These are phyloP conservation scores for Diaprepes abbreviatus DNA, from an alignment of 2,888 invertebrate genomes.

Conservation along the genomic window DNA sequence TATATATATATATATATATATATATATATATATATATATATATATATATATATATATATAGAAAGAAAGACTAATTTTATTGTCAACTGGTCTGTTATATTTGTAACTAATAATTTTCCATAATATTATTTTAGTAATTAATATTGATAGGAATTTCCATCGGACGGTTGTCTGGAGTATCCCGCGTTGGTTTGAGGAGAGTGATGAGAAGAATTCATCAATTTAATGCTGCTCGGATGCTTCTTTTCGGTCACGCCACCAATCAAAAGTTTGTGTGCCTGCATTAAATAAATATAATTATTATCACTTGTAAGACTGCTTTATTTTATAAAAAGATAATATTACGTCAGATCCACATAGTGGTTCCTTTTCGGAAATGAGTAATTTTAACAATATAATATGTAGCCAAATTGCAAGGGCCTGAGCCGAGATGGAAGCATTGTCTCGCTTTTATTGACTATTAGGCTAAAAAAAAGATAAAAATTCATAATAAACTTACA, in stretches of 20 bases:
- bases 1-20: too few relatives aligned
- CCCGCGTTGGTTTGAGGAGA: slow-evolving; percentile 86
- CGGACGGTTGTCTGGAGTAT: slow-evolving; percentile 83
- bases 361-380: too few relatives aligned
- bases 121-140: slow-evolving; percentile 56
- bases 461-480: too few relatives aligned
- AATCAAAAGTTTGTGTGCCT: slow-evolving; percentile 73
- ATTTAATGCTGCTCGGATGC: slow-evolving; percentile 81
- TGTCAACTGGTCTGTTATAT: not conserved
- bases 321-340: too few relatives aligned
- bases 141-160: slow-evolving; percentile 80
- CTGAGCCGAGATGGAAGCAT: too few relatives aligned
- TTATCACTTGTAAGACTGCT: too few relatives aligned
- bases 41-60: too few relatives aligned
- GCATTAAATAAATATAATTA: slow-evolving; percentile 33
- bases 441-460: too few relatives aligned
- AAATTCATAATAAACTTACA: slow-evolving; percentile 52
- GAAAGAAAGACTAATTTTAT: not conserved
- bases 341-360: too few relatives aligned
- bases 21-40: too few relatives aligned
- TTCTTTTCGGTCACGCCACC: slow-evolving; percentile 76
- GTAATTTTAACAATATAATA: too few relatives aligned
- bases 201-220: slow-evolving; percentile 86
- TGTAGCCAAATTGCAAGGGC: too few relatives aligned
- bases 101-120: not conserved